Base-by-base conservation (phyloP, 2,113 vertebrate species). In the Pterophyllum scalare region DNA sequence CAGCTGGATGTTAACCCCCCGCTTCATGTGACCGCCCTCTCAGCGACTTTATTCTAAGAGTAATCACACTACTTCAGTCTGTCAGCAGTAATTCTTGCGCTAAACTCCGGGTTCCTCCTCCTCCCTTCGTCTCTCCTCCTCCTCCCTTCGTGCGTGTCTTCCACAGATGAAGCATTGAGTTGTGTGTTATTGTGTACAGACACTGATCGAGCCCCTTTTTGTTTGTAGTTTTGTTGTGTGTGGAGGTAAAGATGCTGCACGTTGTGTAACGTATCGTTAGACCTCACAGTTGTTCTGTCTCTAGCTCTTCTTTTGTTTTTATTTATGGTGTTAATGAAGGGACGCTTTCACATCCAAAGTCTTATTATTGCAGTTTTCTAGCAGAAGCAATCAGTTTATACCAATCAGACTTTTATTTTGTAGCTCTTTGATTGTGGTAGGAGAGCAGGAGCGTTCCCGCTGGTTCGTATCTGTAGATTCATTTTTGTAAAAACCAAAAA, bases 271-370 rank as follows among this genome's bases (percentile, higher is more conserved):
- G 77, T 89, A 7, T 33, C 33, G 6, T 83, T 91, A 92, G 88
- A 82, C 82, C 86, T 82, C 56, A 77, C 81, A 61, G 24, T 15
- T 35, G 28, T 19, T 74, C 38, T 35, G n/a, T 87, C 24, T 88
- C 72, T 64, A 94, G 91, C 56, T 70, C 83, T 81, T 19, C 49
- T 78, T 75, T 67, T 79, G 22, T 75, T 65, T 80, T 89, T 85
- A 79, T 92, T 89, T 84, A 78, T 91, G 88, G 91, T 59, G 72
- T 87, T 61, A 20, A 67, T 24, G 58, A 89, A 89, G 67, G 81
- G 83, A 92, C n/a, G 64, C 77, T 60, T 5, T 84, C 8, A 79
- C 67, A 79, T 90, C 87, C 85, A 91, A 77, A 92, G 89, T 94
- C 84, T 89, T 92, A 87, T 58, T 58, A 22, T 74, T 77, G 67